Evolutionary conservation across 2,888 invertebrate species (phyloP).

Genomic region (Pogonocherus hispidulus): DNA sequence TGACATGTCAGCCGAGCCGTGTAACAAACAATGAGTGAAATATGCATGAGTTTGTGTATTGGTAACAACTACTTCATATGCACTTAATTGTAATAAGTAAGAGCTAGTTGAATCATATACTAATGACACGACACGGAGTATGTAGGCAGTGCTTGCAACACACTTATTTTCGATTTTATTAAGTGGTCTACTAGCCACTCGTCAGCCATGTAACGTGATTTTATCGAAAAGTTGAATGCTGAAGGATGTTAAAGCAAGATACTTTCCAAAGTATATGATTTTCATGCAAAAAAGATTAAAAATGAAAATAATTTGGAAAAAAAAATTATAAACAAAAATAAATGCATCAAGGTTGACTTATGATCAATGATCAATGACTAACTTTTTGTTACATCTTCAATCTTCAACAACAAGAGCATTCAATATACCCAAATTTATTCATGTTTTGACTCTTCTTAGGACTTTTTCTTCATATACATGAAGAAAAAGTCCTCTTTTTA

Average conservation of each 20-base stretch:
- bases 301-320: no score
- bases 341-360: no score
- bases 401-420: no score
- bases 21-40: constrained; percentile 21
- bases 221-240: not conserved
- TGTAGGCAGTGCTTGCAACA: not conserved
- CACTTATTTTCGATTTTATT: not conserved
- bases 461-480: no score
- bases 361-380: no score
- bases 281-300: no score
- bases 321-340: no score
- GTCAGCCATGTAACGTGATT: not conserved
- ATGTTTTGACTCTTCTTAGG: no score
- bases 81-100: constrained; percentile 16
- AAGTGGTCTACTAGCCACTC: not conserved
- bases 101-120: constrained; percentile 2
- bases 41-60: constrained; percentile 28
- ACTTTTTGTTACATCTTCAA: no score
- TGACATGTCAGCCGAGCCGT: constrained; percentile 21
- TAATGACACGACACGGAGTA: not conserved
- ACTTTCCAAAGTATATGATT: no score
- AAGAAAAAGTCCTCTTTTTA: no score
- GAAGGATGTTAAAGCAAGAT: not conserved
- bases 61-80: constrained; percentile 21
- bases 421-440: no score